phyloP scores from a whole-genome alignment of 23 tunicate genomes.

The Clavelina lepadiformis region DNA sequence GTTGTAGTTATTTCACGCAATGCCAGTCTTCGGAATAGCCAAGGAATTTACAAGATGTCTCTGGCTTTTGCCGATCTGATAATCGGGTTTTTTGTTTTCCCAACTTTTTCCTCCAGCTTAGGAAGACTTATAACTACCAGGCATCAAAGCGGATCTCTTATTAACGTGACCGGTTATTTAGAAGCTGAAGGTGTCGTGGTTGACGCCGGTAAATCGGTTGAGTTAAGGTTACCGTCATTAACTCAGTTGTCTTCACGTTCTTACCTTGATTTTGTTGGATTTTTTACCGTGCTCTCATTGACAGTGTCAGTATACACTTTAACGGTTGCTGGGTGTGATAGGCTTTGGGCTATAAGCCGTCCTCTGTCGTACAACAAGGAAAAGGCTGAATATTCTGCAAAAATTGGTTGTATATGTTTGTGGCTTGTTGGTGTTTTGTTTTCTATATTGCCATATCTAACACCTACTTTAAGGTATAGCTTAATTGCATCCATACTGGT shows the following conservation, averaged over 20 bases:
- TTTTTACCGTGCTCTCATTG: constrained; percentile 57
- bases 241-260: too few species aligned
- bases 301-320: constrained; percentile 57
- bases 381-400: constrained; percentile 55
- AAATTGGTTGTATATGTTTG: constrained; percentile 14
- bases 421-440: constrained; percentile 50
- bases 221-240: too few species aligned
- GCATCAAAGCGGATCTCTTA: too few species aligned
- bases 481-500: constrained; percentile 49
- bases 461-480: constrained; percentile 27
- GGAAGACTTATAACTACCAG: too few species aligned
- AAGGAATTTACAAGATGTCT: constrained; percentile 57
- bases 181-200: too few species aligned
- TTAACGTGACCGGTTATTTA: too few species aligned
- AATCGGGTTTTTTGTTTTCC: constrained; percentile 63
- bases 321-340: constrained; percentile 71
- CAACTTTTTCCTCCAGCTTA: too few species aligned
- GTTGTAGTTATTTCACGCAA: constrained; percentile 38
- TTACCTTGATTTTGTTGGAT: constrained; percentile 49
- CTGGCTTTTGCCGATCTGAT: constrained; percentile 58
- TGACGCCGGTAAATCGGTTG: too few species aligned
- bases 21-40: constrained; percentile 53
- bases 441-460: constrained; percentile 40
- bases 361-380: constrained; percentile 65
- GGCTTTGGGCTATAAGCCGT: constrained; percentile 52